Percentiles rank a stretch among this genome's conserved stretches.
Conservation (phyloP, 1,140 invertebrate genomes). For the Pararge aegeria region DNA sequence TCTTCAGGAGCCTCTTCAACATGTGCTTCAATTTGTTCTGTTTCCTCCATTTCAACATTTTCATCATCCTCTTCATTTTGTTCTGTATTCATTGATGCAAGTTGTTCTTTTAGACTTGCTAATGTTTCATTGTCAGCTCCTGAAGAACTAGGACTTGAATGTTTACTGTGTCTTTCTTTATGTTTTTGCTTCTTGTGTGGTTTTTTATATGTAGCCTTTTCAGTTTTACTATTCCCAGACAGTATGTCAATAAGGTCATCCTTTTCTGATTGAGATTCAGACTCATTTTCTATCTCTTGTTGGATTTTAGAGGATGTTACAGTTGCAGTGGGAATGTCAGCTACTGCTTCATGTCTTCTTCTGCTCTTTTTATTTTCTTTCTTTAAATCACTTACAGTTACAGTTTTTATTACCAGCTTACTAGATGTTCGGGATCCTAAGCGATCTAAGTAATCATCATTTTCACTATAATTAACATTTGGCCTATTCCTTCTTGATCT, state of each 20-base stretch:
- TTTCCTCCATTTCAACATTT: conserved; percentile 21
- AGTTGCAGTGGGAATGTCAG: conserved; percentile 26
- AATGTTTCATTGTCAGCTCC: conserved; percentile 23
- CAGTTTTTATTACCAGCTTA: conserved; percentile 57
- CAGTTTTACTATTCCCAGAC: conserved; percentile 43
- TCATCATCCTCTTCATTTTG: conserved; percentile 38
- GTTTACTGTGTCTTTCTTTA: conserved; percentile 49
- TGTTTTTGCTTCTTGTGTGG: conserved; percentile 59
- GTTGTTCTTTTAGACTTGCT: conserved; percentile 9
- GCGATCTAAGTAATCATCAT: conserved; percentile 72
- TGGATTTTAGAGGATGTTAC: conserved; percentile 30
- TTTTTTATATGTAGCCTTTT: conserved; percentile 49
- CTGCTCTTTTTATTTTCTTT: conserved; percentile 60
- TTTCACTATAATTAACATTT: conserved; percentile 79
- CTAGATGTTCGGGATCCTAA: conserved; percentile 46
- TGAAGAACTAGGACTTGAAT: conserved; percentile 33
- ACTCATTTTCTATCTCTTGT: conserved; percentile 40
- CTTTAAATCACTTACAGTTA: conserved; percentile 64
- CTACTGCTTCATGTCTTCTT: conserved; percentile 48
- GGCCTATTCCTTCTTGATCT: conserved; percentile 74
- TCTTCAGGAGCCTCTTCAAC: conserved; percentile 43
- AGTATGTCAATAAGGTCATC: conserved; percentile 63
- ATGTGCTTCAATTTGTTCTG: conserved; percentile 27
- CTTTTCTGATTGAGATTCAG: conserved; percentile 52
- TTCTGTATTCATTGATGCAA: conserved; percentile 14